phyloP scores from a whole-genome alignment of 2,797 vertebrate genomes.

The Tamandua tetradactyla region DNA sequence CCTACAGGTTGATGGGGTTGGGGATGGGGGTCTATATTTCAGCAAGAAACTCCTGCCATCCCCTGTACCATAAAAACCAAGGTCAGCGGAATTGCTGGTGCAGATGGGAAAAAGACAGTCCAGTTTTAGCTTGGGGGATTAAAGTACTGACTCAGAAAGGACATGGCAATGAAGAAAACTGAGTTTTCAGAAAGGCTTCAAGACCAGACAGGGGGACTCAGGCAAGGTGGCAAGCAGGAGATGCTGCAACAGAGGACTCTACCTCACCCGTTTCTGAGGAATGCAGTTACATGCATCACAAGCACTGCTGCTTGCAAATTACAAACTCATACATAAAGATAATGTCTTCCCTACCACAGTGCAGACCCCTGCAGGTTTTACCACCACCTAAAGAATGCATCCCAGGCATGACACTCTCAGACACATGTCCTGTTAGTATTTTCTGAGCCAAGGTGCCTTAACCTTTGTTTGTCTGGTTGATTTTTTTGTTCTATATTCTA shows the following conservation, averaged over 20 bases:
- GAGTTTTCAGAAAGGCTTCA: background rate
- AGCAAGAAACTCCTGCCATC: background rate
- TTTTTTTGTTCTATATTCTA: background rate
- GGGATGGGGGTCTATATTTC: background rate
- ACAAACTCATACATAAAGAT: fast-evolving
- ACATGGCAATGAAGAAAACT: background rate
- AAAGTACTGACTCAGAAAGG: background rate
- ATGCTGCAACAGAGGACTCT: fast-evolving
- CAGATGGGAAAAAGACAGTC: background rate
- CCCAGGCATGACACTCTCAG: too few species aligned
- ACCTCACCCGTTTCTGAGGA: background rate
- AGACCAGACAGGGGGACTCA: background rate
- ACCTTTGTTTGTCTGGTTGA: fast-evolving
- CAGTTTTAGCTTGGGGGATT: background rate
- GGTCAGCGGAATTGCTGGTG: conserved; percentile 18
- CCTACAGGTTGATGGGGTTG: background rate
- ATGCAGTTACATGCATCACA: fast-evolving
- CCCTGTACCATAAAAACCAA: conserved; percentile 43
- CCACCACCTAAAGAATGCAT: background rate
- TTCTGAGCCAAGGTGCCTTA: background rate
- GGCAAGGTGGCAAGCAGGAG: background rate
- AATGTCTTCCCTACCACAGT: fast-evolving
- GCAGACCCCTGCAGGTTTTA: background rate
- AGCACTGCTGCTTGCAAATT: background rate
- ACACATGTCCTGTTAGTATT: background rate